Evolutionary conservation across 2,888 invertebrate genomes (phyloP), one percentile per base, ranked within the genome.

Genomic region (Heliconius ismenius): DNA sequence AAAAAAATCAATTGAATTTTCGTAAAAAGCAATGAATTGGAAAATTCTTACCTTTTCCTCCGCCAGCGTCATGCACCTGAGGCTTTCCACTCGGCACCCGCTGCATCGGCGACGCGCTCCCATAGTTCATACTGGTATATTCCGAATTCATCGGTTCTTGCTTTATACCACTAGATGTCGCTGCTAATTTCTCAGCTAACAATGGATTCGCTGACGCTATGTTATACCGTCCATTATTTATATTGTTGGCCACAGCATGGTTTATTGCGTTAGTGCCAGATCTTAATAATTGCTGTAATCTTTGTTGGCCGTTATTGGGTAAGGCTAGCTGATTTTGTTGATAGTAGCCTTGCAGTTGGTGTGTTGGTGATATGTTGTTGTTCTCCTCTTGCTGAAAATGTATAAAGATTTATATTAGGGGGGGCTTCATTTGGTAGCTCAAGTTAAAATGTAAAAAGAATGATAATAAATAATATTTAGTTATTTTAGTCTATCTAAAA

Each of bases 151-250:
- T 88, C 15, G 95, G 95, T 84, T 95, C 94, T 80, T 94, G 93
- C 91, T 95, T 94, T 91, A 95, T 91, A 87, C 95, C 91, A 91
- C 94, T 93, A 91, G 95, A 95, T 95, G 97, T 97, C 89, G 98
- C 97, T 86, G 98, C 95, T 81, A 95, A 90, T 88, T 96, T 96
- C 95, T 98, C 98, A 83, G 98, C 98, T 80, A 98, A 95, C 82
- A 98, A 91, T 24, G 98, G 98, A 91, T 98, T 98, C 69, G 97
- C 97, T 18, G 98, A 97, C 43, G 97, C 97, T 81, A 98, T 97
- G 82, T 97, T 97, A 88, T 96, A 97, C 87, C 96, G 92, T 83
- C 95, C 95, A 85, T 95, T 94, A 84, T 94, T 94, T 80, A 93
- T 95, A 69, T 89, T 92, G 79, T 89, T 92, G n/a, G 89, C 86